Conservation (phyloP, 2,113 vertebrate genomes). For the Rhipidura dahli region DNA sequence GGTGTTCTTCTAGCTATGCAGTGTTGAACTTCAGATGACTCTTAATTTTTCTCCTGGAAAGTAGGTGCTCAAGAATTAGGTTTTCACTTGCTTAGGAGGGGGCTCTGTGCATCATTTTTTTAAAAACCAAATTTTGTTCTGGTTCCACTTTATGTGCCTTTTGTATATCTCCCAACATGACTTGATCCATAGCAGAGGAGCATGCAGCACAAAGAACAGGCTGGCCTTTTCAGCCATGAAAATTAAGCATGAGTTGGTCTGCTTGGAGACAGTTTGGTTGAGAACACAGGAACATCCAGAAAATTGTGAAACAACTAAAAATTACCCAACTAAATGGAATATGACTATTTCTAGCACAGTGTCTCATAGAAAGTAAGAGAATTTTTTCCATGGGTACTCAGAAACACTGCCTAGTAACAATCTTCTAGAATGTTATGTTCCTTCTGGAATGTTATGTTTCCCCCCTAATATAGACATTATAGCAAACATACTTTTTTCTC, state of each 20-base stretch:
- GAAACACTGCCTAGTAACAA: neutral
- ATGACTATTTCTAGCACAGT: neutral
- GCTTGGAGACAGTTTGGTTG: neutral
- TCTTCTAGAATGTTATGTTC: neutral
- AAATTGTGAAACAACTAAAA: neutral
- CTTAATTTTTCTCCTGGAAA: neutral
- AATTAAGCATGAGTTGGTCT: neutral
- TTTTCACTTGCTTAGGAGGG: neutral
- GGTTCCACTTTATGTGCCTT: neutral
- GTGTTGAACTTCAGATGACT: constrained; percentile 12
- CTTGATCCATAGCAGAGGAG: neutral
- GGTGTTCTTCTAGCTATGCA: neutral
- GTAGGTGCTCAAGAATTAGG: neutral
- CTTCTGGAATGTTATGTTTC: neutral
- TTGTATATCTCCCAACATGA: neutral
- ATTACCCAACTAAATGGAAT: neutral
- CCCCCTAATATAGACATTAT: neutral
- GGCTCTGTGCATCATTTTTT: neutral
- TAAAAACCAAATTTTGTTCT: neutral
- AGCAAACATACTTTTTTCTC: neutral
- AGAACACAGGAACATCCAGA: neutral
- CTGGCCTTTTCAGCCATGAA: neutral
- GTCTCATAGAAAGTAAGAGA: neutral
- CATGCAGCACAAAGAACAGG: neutral
- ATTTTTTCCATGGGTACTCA: neutral